Evolutionary conservation across 1,140 invertebrate species (phyloP).

Genomic region (Pseudomyrmex cubaensis): DNA sequence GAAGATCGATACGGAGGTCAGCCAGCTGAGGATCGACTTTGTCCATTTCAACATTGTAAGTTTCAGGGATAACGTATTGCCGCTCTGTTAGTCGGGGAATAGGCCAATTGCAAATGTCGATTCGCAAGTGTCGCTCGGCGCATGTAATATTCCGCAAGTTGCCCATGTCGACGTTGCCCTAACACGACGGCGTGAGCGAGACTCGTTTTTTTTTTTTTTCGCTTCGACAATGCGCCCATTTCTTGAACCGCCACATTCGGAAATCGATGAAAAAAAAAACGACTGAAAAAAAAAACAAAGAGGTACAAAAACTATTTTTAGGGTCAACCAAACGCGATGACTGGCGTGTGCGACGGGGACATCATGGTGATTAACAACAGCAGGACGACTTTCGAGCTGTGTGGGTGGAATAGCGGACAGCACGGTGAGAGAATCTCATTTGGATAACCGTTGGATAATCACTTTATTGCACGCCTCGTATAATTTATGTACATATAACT

Average conservation of each 20-base stretch:
- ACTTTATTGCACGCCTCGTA: not conserved
- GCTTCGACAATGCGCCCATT: not conserved
- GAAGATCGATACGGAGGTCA: constrained; percentile 90
- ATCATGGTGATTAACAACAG: constrained; percentile 87
- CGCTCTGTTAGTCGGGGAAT: constrained; percentile 1
- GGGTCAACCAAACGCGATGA: constrained; percentile 92
- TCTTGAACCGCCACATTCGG: not conserved
- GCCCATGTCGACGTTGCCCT: constrained; percentile 25
- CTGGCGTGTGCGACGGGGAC: constrained; percentile 91
- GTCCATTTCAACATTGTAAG: constrained; percentile 92
- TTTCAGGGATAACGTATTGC: constrained; percentile 45
- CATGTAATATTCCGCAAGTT: constrained; percentile 43
- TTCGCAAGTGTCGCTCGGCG: not conserved
- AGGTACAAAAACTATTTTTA: constrained; percentile 78
- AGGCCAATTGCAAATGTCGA: constrained; percentile 20
- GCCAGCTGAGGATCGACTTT: constrained; percentile 92
- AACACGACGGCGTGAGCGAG: constrained; percentile 9
- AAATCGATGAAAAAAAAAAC: not conserved
- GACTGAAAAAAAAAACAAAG: not conserved
- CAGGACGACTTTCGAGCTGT: constrained; percentile 88
- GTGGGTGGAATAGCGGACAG: constrained; percentile 93
- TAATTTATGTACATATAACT: too few relatives aligned
- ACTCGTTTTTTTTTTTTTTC: not conserved
- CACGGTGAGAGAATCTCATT: constrained; percentile 87
- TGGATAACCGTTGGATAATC: too few relatives aligned